A percentile compares a stretch with the other conserved stretches of the same genome.
Conservation (phyloP, 2,113 vertebrate genomes). For the Gobiocypris rarus region DNA sequence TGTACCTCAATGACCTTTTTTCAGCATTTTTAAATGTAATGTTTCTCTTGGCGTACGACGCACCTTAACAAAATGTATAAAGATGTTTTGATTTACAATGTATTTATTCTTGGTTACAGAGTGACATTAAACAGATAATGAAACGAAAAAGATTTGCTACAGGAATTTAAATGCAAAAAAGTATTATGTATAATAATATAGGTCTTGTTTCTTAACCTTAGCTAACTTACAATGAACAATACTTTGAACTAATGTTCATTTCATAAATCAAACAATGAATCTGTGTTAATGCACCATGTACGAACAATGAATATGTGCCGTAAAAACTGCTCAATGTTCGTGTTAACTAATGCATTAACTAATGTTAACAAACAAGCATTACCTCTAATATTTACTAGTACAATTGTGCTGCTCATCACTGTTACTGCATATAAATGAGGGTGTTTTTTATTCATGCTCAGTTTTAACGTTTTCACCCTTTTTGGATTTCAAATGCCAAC, state of each 20-base stretch:
- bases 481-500: background rate
- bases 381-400: background rate
- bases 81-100: background rate
- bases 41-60: slow-evolving; percentile 25
- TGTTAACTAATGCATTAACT: no score
- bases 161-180: background rate
- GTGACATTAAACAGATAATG: slow-evolving; percentile 38
- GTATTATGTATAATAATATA: background rate
- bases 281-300: background rate
- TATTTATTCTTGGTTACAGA: slow-evolving; percentile 51
- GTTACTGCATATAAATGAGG: background rate
- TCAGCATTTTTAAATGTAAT: slow-evolving; percentile 26
- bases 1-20: slow-evolving; percentile 35
- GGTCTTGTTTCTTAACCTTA: background rate
- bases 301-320: background rate
- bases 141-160: slow-evolving; percentile 2
- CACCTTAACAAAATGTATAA: slow-evolving; percentile 46
- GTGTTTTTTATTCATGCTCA: background rate
- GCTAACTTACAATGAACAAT: background rate
- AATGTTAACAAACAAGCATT: background rate
- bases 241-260: background rate
- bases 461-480: no score
- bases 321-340: background rate
- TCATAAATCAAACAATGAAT: background rate
- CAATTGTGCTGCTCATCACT: background rate